Base-by-base conservation (phyloP, 2,888 invertebrate genomes). In the Allophyes oxyacanthae region DNA sequence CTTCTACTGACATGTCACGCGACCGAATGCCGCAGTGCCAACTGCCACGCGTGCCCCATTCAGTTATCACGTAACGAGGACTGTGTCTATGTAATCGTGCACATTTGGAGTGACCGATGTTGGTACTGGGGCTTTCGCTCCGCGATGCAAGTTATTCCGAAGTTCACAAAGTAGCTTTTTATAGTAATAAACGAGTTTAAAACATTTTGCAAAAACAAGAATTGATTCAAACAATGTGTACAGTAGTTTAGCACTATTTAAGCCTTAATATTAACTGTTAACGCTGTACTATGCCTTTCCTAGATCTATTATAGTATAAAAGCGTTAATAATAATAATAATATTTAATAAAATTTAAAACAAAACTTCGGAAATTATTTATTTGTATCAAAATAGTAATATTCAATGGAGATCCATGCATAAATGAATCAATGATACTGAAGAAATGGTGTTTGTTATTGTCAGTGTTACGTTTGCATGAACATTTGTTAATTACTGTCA, bases 401-500 rank as follows among this genome's bases (percentile, higher is more conserved):
- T 84, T 85, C 80, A 86, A 89, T 90, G 89, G 83, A 91, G 89
- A 90, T 91, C 84, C 93, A 94, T 94, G 93, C 93, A 94, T 71
- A 92, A 92, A 93, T 93, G 92, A 91, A 89, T 89, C 89, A 82
- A 92, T 92, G 91, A 86, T 84, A 84, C 85, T 87, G 92, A 93
- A 94, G 92, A 93, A 93, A 92, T 93, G 94, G 94, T 94, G 93
- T 91, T 88, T 87, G 88, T 90, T 91, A 90, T 87, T 69, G 73
- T 83, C 84, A 84, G 84, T 83, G 81, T 81, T 84, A 84, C 75
- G 72, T 82, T 86, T 84, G 88, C 84, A 88, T 87, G 87, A 88
- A 76, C 78, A 81, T 79, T 87, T 84, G 85, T 89, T 89, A 87
- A 82, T 86, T 76, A 89, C 92, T 88, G 83, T 90, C 91, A 91